Evolutionary conservation across 2,888 invertebrate species (phyloP), one percentile per base, ranked within the genome.

Genomic region (Amphipyra berbera): DNA sequence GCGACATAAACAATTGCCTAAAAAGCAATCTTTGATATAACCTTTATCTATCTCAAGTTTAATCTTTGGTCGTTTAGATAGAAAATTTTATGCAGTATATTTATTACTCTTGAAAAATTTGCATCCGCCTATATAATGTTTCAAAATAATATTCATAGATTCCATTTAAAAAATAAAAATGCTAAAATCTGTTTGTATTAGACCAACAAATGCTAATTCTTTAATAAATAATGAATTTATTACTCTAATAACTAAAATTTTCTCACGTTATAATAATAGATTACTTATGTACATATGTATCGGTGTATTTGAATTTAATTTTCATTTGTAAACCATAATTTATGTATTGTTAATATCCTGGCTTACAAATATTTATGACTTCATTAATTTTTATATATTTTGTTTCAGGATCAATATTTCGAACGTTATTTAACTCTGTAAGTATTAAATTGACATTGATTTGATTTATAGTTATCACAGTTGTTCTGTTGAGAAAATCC

Each of bases 371-470:
- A 13, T 62, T 69, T 49, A 70, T 55, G 46, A 14, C 33, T 46
- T 58, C 0, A 42, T 46, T 50, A 54, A 45, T 15, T n/a, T 12
- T 27, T 5, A 46, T 35, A 13, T 62, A 68, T 76, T 79, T 81
- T 84, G 68, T 95, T 95, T 56, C 90, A 95, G 95, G 91, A 93
- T 78, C 86, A 91, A 55, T 90, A 94, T 81, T 95, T 94, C 82
- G 92, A 94, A 79, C 85, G 90, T 78, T 95, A 95, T 78, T 81
- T 95, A 84, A 92, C 93, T 70, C 90, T 95, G 95, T 95, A 89
- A 95, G 95, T 95, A 83, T 61, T 38, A 13, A 40, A 44, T 7
- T 42, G 27, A 13, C 35, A 13, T 52, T n/a, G 6, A 5, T n/a
- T 42, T 15, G 2, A 30, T 33, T 62, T 38, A 0, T 8, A 9